Percentiles rank a stretch among this genome's conserved stretches.
Evolutionary conservation across 92 coral and sea anemone genomes (phyloP).

Genomic region (Porites lobata): DNA sequence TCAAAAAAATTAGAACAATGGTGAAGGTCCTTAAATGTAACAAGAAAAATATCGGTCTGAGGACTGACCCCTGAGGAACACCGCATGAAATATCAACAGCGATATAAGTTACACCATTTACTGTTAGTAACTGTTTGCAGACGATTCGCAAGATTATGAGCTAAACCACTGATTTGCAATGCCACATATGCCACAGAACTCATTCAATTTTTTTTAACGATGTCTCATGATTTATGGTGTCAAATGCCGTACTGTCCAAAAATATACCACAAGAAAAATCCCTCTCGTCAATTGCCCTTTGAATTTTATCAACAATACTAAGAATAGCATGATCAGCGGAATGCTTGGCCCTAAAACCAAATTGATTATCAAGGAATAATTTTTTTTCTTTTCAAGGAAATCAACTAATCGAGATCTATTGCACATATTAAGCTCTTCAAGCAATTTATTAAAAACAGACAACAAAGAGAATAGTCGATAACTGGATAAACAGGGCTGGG

Average conservation of each 20-base stretch:
- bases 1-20: too few species aligned
- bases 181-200: too few species aligned
- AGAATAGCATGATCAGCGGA: constrained; percentile 53
- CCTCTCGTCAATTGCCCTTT: constrained; percentile 58
- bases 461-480: neutral
- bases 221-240: constrained; percentile 9
- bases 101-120: too few species aligned
- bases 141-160: too few species aligned
- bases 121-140: too few species aligned
- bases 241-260: constrained; percentile 46
- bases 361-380: constrained; percentile 46
- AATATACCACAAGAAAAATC: constrained; percentile 60
- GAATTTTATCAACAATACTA: constrained; percentile 51
- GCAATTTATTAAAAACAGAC: neutral
- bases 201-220: too few species aligned
- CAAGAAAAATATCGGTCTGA: too few species aligned
- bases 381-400: constrained; percentile 30
- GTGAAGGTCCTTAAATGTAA: too few species aligned
- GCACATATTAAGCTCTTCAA: constrained; percentile 3
- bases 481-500: neutral
- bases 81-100: too few species aligned
- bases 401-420: constrained; percentile 2
- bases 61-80: too few species aligned
- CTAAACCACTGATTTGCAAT: too few species aligned
- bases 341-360: constrained; percentile 52